These are phyloP conservation scores for Oscheius sp. DNA, from an alignment of 2,888 invertebrate species.

Conservation along the genomic window DNA sequence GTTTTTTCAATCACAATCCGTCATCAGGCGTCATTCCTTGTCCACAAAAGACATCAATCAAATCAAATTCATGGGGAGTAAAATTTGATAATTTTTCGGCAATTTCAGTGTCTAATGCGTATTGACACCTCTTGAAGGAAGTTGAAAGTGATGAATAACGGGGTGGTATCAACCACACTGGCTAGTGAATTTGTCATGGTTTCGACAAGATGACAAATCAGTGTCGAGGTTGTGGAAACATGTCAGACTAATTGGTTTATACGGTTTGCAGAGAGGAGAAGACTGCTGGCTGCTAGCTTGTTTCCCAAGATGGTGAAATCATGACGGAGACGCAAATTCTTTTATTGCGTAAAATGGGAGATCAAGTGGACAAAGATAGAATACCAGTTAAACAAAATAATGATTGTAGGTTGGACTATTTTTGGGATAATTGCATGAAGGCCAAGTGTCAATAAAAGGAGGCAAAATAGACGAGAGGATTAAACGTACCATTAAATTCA, in stretches of 20 bases:
- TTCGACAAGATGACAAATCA: constrained; percentile 16
- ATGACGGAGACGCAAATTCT: not conserved
- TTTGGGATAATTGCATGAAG: no score
- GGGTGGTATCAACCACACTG: not conserved
- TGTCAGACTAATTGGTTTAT: constrained; percentile 23
- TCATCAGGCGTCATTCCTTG: not conserved
- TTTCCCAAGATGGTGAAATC: no score
- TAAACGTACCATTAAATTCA: no score
- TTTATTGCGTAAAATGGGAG: not conserved
- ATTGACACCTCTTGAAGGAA: not conserved
- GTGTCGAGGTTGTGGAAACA: constrained; percentile 18
- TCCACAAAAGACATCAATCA: constrained; percentile 8
- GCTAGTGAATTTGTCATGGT: not conserved
- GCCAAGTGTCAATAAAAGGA: no score
- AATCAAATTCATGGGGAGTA: not conserved
- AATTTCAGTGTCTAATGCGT: constrained; percentile 1
- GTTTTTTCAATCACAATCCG: constrained; percentile 5
- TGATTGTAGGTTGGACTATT: no score
- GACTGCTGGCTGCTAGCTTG: constrained; percentile 10
- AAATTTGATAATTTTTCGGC: not conserved
- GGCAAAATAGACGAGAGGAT: no score
- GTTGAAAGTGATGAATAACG: not conserved
- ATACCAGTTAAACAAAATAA: no score
- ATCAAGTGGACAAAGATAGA: not conserved
- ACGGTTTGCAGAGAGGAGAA: not conserved